These are phyloP conservation scores for Eidolon helvum DNA, from an alignment of 2,113 vertebrate species.

Conservation along the genomic window DNA sequence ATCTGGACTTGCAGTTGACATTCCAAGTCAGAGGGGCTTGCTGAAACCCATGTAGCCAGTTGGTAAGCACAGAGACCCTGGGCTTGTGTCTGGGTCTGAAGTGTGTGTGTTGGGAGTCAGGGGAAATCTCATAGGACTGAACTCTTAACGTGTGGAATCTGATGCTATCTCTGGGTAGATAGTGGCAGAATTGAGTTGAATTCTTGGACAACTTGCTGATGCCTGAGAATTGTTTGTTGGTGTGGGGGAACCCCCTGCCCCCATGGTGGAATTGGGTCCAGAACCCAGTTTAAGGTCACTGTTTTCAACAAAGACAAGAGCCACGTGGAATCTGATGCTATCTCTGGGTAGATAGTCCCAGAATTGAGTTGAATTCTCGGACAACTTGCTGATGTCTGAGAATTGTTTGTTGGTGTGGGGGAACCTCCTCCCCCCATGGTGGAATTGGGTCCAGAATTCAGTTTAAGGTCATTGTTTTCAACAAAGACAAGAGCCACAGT, in stretches of 20 bases:
- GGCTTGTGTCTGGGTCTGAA: too few relatives aligned
- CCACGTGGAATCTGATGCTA: too few relatives aligned
- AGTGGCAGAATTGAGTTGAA: background rate
- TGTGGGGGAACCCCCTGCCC: background rate
- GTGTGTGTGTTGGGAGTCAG: background rate
- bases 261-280: background rate
- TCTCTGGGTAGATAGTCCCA: background rate
- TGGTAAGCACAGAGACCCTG: background rate
- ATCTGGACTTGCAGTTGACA: background rate
- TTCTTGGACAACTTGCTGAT: background rate
- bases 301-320: background rate
- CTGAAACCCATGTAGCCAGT: too few relatives aligned
- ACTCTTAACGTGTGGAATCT: background rate
- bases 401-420: background rate
- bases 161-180: too few relatives aligned
- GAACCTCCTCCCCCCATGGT: too few relatives aligned
- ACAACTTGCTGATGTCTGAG: background rate
- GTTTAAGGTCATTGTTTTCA: background rate
- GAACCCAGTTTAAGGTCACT: background rate
- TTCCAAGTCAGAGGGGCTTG: background rate
- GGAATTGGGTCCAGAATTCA: background rate
- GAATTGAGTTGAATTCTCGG: background rate
- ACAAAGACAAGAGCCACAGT: background rate
- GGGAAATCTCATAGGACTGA: background rate
- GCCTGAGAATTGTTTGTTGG: background rate